Evolutionary conservation across 2,888 invertebrate genomes (phyloP), one percentile per base, ranked within the genome.

Genomic region (Icerya purchasi): DNA sequence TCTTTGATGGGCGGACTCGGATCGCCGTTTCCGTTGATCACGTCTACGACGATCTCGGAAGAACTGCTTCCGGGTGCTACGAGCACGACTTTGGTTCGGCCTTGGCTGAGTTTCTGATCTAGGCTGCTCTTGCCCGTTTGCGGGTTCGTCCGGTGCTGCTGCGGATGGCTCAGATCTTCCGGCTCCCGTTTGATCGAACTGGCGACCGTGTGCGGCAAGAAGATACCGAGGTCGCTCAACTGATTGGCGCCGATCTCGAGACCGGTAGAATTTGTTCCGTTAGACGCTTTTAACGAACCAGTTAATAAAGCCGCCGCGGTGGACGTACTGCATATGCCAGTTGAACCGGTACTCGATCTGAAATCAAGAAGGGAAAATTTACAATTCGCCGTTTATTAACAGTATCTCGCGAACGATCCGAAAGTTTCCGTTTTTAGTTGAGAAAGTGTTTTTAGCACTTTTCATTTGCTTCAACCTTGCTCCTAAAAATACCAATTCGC

Each of bases 141-240:
- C 8, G 5, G 5, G 14, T 36, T 36, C 14, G 8, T 14, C 14
- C 36, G 8, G 80, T 72, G 81, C 78, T 68, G 75, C 14, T 36
- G 36, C 36, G 36, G 75, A 67, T 75, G 75, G 76, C 84, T 84
- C 67, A 85, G 77, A 72, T 86, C 86, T 75, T 85, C 85, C 68
- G 85, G 85, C 74, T 85, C 86, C 71, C 84, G 79, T 75, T 85
- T 85, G 72, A 84, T 82, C 71, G 79, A 78, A 70, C 78, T 62
- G 60, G 65, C 65, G 54, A 62, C 65, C 55, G 63, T 62, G 50
- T 65, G 66, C 58, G 68, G 75, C 68, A 75, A 72, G 70, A 76
- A 76, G 68, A 76, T 71, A 66, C 75, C 75, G 66, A 76, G 71
- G 67, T 76, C 76, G 68, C 73, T 69, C 65, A 72, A 68, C 66